These are phyloP conservation scores for Danio jaintianensis DNA, from an alignment of 2,797 vertebrate genomes.

Conservation along the genomic window DNA sequence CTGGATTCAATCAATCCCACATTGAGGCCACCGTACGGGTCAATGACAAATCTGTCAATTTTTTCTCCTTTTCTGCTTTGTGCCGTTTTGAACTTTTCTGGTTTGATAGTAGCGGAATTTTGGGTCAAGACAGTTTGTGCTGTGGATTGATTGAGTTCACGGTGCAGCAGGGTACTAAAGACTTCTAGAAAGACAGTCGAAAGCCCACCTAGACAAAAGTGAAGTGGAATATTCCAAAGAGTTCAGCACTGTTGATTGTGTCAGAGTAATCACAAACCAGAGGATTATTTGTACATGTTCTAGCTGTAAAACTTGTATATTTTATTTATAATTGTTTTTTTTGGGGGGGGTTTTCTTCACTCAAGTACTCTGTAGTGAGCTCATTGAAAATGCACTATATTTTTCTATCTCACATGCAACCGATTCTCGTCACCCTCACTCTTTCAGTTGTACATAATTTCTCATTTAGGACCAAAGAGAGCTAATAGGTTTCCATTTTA, in stretches of 20 bases:
- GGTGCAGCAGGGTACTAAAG: constrained; percentile 64
- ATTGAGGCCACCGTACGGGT: constrained; percentile 65
- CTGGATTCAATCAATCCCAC: constrained; percentile 71
- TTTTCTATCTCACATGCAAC: constrained; percentile 99
- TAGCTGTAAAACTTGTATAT: constrained; percentile 99
- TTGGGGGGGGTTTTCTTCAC: constrained; percentile 88
- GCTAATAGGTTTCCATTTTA: constrained; percentile 86
- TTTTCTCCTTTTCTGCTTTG: constrained; percentile 56
- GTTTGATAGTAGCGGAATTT: constrained; percentile 29
- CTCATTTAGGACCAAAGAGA: constrained; percentile 99
- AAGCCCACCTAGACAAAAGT: constrained; percentile 72
- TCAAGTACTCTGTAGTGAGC: constrained; percentile 95
- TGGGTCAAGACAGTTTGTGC: constrained; percentile 31
- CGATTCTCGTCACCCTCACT: constrained; percentile 90
- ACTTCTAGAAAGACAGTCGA: constrained; percentile 69
- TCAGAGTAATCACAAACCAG: constrained; percentile 85
- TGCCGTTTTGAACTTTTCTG: constrained; percentile 54
- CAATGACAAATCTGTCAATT: constrained; percentile 61
- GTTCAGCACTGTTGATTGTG: constrained; percentile 89
- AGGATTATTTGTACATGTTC: constrained; percentile 93
- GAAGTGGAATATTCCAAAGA: constrained; percentile 91
- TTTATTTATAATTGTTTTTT: constrained; percentile 98
- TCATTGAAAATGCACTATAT: constrained; percentile 99
- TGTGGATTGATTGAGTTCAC: constrained; percentile 62
- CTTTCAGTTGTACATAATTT: constrained; percentile 97